phyloP scores from a whole-genome alignment of 2,797 vertebrate genomes.

The Lagorchestes hirsutus region DNA sequence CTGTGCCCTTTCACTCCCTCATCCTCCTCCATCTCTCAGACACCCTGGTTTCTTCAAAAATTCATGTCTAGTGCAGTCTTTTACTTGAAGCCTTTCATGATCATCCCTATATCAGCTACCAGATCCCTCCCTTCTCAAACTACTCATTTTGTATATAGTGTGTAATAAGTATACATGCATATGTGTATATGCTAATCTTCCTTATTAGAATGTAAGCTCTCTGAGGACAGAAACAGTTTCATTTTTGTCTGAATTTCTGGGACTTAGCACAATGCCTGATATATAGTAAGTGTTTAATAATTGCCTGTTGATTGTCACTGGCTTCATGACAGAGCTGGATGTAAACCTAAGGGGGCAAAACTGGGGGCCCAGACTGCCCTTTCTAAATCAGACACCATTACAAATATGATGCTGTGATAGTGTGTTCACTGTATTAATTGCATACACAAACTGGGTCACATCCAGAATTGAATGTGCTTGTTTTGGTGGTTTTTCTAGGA shows the following conservation, averaged over 20 bases:
- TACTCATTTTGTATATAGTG: neutral
- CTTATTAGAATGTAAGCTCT: neutral
- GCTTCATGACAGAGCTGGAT: neutral
- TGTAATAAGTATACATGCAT: neutral
- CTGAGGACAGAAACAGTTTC: neutral
- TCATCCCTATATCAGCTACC: neutral
- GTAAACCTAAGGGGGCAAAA: neutral
- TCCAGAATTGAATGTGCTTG: neutral
- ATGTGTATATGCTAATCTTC: neutral
- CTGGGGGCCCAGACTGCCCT: neutral
- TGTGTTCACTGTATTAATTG: neutral
- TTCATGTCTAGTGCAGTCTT: neutral
- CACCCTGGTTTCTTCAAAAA: too few species aligned
- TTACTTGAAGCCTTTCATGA: neutral
- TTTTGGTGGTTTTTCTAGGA: neutral
- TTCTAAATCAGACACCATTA: neutral
- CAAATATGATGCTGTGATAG: neutral
- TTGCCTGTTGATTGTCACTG: neutral
- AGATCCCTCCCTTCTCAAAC: neutral
- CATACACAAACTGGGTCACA: neutral
- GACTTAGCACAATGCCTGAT: neutral
- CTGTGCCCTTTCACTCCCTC: neutral
- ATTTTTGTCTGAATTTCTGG: neutral
- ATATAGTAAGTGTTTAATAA: neutral
- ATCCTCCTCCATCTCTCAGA: neutral